phyloP scores from a whole-genome alignment of 2,113 vertebrate species.

The Verasper variegatus region DNA sequence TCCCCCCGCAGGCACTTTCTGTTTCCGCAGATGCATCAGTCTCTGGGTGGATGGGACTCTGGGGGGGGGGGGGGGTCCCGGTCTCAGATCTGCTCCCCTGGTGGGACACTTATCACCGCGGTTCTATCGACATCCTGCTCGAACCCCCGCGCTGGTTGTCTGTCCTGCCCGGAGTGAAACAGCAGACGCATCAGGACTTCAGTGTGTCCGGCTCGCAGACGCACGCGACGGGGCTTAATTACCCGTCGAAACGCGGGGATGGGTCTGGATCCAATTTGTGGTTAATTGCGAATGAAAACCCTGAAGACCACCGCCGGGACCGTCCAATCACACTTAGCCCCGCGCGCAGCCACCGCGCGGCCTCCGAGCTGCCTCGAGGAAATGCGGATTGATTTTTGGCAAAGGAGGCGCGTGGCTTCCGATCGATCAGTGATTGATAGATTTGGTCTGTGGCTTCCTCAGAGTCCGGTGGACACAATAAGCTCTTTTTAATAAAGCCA shows the following conservation, averaged over 20 bases:
- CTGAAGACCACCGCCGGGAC: conserved; percentile 30
- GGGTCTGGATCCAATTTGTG: conserved; percentile 77
- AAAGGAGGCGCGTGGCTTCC: conserved; percentile 43
- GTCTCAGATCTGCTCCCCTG: conserved; percentile 41
- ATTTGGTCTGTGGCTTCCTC: conserved; percentile 36
- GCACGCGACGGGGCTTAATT: conserved; percentile 65
- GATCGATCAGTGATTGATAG: conserved; percentile 74
- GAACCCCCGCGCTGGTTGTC: background rate
- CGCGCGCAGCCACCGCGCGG: conserved; percentile 40
- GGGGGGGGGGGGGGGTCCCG: conserved; percentile 14
- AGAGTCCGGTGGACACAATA: conserved; percentile 2
- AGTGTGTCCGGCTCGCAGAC: conserved; percentile 30
- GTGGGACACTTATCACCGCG: conserved; percentile 39
- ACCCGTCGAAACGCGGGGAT: conserved; percentile 72
- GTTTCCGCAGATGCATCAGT: conserved; percentile 42
- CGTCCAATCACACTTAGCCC: conserved; percentile 74
- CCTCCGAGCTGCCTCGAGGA: conserved; percentile 56
- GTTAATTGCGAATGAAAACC: conserved; percentile 80
- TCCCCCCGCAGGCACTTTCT: conserved; percentile 43
- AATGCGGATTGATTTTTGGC: conserved; percentile 76
- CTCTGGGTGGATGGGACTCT: conserved; percentile 25
- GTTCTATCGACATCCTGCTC: conserved; percentile 49
- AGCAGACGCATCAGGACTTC: background rate
- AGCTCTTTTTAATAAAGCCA: conserved; percentile 33
- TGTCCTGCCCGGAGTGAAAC: background rate